phyloP scores from a whole-genome alignment of 2,797 vertebrate species.

The Manis pentadactyla region DNA sequence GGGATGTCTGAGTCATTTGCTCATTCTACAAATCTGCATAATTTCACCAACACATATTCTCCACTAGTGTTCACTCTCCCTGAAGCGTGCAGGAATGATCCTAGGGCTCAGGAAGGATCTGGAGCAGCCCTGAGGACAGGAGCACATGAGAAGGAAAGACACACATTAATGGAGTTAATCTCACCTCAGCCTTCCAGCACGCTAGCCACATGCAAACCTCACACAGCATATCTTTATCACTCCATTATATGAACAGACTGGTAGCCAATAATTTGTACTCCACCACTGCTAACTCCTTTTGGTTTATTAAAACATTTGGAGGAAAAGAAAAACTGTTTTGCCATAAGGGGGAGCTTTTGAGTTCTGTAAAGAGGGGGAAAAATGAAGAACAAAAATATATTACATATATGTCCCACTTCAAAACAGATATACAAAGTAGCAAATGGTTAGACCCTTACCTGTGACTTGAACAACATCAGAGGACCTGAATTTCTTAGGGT shows the following conservation, averaged over 20 bases:
- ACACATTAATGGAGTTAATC: neutral
- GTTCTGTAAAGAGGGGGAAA: constrained; percentile 85
- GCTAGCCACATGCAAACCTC: neutral
- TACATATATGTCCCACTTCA: constrained; percentile 88
- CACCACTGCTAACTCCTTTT: constrained; percentile 80
- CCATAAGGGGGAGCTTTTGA: constrained; percentile 92
- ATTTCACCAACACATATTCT: constrained; percentile 54
- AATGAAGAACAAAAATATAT: constrained; percentile 55
- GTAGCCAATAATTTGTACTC: constrained; percentile 42
- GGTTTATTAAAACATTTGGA: constrained; percentile 80
- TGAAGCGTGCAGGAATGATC: neutral
- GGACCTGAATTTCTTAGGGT: constrained; percentile 87
- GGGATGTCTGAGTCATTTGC: constrained; percentile 60
- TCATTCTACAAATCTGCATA: constrained; percentile 57
- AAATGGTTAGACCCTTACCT: constrained; percentile 89
- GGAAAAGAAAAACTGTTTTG: constrained; percentile 81
- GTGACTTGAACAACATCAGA: constrained; percentile 89
- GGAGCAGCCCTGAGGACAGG: neutral
- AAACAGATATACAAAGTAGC: constrained; percentile 87
- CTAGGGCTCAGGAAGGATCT: neutral
- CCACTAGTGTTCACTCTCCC: neutral
- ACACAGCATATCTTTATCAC: constrained; percentile 30
- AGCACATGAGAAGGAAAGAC: neutral
- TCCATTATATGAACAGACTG: constrained; percentile 20
- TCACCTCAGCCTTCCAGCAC: neutral